Base-by-base conservation (phyloP, 2,797 vertebrate genomes). In the Acanthurus leucopareius region DNA sequence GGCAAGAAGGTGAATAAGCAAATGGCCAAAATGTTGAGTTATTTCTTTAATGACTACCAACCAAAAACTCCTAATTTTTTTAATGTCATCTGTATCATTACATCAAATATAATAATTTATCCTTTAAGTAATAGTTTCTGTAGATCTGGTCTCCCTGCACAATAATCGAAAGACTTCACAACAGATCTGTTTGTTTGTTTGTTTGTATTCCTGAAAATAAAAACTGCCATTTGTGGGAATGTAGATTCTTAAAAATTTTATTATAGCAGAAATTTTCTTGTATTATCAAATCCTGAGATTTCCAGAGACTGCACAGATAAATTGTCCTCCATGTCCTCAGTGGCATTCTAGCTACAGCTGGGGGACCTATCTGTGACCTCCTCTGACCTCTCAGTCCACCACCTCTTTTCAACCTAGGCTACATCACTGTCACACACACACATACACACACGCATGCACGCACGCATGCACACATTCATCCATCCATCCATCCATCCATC, bases 361-460 rank as follows among this genome's bases (percentile, higher is more conserved):
- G 3, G 1, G 19, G 17, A 17, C 47, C 6, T 25, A 2, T 58
- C 65, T 7, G 15, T 77, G 60, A 79, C 74, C 65, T 75, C 67
- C 62, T 28, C 35, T 72, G 79, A 65, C 72, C 77, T 75, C 70
- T 83, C 58, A 62, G 74, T 72, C 66, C 69, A 25, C 75, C 67
- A 53, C 71, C 87, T 83, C 53, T 58, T 63, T 75, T 78, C 63
- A 69, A 56, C 67, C 63, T 4, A 76, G 63, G 87, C 86, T 80
- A 77, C 53, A 77, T 69, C 77, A 20, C 66, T 63, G 38, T 48
- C 10, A 68, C 60, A 57, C 76, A 63, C 74, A 61, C 48, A 61
- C 53, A 58, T 63, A 63, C 69, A 75, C 59, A 35, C 61, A 20
- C 52, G 69, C 75, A 60, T 77, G 77, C 73, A 62, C 45, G 59